These are phyloP conservation scores for Psilopogon haemacephalus DNA, from an alignment of 2,113 vertebrate species.

Conservation along the genomic window DNA sequence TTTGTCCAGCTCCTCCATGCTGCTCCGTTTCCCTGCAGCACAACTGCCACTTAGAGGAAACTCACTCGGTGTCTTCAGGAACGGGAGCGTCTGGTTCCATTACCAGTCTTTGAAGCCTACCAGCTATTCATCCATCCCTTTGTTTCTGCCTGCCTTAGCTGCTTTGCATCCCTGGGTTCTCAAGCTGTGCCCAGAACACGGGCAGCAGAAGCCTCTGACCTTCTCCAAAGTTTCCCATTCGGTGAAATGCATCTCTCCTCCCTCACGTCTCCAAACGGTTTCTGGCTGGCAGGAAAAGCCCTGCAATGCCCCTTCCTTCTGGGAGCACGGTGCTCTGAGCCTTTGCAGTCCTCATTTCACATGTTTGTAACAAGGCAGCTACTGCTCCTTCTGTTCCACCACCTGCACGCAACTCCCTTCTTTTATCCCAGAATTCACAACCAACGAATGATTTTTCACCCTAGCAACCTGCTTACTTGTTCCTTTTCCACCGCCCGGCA, in stretches of 20 bases:
- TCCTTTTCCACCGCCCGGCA: neutral
- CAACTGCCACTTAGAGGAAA: neutral
- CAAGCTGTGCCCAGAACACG: neutral
- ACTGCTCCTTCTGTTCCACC: neutral
- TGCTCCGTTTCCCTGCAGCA: neutral
- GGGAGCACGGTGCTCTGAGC: neutral
- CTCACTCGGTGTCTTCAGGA: neutral
- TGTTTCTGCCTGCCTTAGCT: constrained; percentile 27
- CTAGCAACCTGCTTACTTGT: neutral
- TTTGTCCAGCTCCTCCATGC: neutral
- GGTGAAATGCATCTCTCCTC: neutral
- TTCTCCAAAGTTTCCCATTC: neutral
- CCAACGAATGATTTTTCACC: neutral
- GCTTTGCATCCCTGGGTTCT: neutral
- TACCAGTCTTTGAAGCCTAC: neutral
- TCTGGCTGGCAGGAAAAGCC: neutral
- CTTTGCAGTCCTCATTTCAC: neutral
- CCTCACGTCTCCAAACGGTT: neutral
- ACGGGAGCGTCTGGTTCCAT: neutral
- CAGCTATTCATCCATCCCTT: constrained; percentile 8
- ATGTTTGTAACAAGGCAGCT: neutral
- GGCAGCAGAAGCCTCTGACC: neutral
- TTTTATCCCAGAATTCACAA: neutral
- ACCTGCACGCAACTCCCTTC: neutral
- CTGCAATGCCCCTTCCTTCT: neutral